These are phyloP conservation scores for Syrista parreyssii DNA, from an alignment of 2,888 invertebrate species.

Conservation along the genomic window DNA sequence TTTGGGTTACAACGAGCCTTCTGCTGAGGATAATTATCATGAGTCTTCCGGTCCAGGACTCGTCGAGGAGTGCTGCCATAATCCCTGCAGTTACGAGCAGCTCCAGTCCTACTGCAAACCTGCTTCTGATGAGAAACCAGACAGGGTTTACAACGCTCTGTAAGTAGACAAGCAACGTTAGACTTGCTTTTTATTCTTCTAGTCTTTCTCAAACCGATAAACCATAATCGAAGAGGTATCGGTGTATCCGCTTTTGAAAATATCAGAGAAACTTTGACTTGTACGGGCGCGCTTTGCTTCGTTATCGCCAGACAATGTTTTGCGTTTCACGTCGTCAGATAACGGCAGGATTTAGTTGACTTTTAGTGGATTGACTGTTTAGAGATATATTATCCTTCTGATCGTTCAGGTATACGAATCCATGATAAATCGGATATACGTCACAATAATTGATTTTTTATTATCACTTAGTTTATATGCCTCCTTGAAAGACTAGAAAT, in stretches of 20 bases:
- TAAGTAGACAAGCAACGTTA: conserved; percentile 31
- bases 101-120: conserved; percentile 59
- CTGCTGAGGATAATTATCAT: conserved; percentile 37
- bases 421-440: neutral
- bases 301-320: neutral
- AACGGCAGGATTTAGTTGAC: neutral
- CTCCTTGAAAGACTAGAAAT: neutral
- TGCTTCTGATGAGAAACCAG: conserved; percentile 26
- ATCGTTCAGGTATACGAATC: neutral
- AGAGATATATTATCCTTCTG: neutral
- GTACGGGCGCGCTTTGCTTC: neutral
- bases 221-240: neutral
- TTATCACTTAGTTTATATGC: neutral
- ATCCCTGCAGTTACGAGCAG: conserved; percentile 49
- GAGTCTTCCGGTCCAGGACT: conserved; percentile 44
- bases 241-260: neutral
- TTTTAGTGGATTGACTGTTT: neutral
- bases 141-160: conserved; percentile 35
- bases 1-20: conserved; percentile 54
- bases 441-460: neutral
- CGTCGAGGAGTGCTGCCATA: conserved; percentile 60
- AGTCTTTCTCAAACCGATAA: neutral
- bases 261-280: neutral
- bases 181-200: neutral
- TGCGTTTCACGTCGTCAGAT: neutral